phyloP scores from a whole-genome alignment of 2,113 vertebrate genomes.

The Charadrius vociferus region DNA sequence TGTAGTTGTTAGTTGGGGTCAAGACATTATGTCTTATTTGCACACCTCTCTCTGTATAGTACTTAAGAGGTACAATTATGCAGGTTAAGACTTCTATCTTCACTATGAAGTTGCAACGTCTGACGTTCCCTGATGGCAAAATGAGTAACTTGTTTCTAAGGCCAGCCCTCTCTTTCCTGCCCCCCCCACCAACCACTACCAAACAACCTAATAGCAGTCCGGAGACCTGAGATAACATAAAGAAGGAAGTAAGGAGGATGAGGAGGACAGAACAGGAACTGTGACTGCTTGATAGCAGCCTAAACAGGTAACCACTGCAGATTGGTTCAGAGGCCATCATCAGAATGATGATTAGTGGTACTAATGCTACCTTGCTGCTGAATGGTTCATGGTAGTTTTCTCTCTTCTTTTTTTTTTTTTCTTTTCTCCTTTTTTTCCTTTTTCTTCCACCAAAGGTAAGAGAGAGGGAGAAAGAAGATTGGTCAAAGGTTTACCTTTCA shows the following conservation, averaged over 20 bases:
- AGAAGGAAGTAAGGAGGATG: background rate
- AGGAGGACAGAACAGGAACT: background rate
- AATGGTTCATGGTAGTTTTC: background rate
- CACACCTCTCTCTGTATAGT: no score
- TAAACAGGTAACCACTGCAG: background rate
- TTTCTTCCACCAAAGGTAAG: accelerated
- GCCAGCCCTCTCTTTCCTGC: background rate
- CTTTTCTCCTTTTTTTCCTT: accelerated
- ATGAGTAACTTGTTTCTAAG: background rate
- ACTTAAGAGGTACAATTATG: no score
- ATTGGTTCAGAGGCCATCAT: background rate
- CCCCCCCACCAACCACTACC: background rate
- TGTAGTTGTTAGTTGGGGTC: background rate
- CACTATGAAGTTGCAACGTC: background rate
- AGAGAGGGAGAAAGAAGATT: background rate
- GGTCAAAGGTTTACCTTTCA: background rate
- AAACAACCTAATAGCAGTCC: background rate
- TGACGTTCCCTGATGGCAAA: background rate
- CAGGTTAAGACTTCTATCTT: no score
- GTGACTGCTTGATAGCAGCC: background rate
- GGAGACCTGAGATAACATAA: background rate
- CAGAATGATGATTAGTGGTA: background rate
- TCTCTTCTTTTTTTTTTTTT: background rate
- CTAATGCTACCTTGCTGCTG: background rate
- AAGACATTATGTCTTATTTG: no score